Conservation (phyloP, 2,797 vertebrate genomes). For the Propithecus perrieri region DNA sequence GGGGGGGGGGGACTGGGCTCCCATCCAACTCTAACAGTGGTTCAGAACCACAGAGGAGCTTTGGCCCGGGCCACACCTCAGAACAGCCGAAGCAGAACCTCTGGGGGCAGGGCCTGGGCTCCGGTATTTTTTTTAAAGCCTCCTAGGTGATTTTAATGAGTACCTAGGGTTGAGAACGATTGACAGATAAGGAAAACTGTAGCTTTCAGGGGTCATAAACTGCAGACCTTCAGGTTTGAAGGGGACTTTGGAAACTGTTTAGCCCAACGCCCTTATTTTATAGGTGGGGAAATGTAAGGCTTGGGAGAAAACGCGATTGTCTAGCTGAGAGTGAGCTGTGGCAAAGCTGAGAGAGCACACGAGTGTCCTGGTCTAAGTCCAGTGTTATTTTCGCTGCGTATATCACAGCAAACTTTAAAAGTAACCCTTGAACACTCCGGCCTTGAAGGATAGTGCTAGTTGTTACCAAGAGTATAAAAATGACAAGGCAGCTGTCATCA, state of each 20-base stretch:
- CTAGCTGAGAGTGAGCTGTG: background rate
- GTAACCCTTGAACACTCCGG: background rate
- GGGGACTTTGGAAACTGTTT: slow-evolving; percentile 9
- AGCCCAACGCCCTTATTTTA: background rate
- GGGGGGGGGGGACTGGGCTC: background rate
- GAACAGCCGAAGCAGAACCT: background rate
- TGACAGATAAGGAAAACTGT: background rate
- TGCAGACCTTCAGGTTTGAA: background rate
- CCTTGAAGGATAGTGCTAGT: background rate
- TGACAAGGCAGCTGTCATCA: background rate
- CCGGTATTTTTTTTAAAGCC: background rate
- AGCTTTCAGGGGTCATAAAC: background rate
- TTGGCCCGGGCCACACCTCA: background rate
- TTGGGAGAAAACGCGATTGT: background rate
- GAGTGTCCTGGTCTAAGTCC: background rate
- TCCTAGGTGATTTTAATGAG: slow-evolving; percentile 26
- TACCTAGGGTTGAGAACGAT: background rate
- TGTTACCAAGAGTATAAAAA: background rate
- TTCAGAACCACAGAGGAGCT: background rate
- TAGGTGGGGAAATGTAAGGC: background rate
- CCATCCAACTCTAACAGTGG: background rate
- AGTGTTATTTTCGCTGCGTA: background rate
- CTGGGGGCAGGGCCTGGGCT: background rate
- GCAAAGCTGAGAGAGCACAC: background rate
- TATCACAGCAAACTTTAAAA: background rate